A percentile compares a stretch with the other conserved stretches of the same genome.
Conservation (phyloP, 2,797 vertebrate species). For the Halcyon smyrnensis region DNA sequence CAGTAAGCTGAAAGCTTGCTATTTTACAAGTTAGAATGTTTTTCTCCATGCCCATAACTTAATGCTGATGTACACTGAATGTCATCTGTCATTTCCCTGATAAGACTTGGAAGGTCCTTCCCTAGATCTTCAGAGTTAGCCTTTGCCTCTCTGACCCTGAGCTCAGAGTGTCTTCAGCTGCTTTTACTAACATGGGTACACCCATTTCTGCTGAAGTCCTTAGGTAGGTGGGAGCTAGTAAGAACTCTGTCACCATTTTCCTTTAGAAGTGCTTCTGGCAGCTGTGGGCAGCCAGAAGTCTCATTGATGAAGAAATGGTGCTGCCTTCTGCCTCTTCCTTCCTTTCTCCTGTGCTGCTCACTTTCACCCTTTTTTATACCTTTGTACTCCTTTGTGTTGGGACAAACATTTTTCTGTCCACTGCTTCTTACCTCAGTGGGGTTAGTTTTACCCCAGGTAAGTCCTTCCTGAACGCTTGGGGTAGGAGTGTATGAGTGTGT, state of each 20-base stretch:
- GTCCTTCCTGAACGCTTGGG: not conserved
- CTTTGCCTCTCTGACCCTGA: not conserved
- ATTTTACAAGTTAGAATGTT: not conserved
- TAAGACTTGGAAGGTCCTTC: not conserved
- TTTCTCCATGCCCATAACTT: not conserved
- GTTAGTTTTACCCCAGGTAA: not conserved
- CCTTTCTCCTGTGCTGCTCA: not conserved
- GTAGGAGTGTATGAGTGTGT: not conserved
- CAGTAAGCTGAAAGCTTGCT: not conserved
- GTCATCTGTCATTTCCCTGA: not conserved
- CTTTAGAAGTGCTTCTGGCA: not conserved
- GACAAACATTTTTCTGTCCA: not conserved
- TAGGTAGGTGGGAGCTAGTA: not conserved
- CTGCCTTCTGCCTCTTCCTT: not conserved
- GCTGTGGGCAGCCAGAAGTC: not conserved
- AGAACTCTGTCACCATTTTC: not conserved
- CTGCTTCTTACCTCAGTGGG: not conserved
- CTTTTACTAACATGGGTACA: not conserved
- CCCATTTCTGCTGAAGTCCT: not conserved
- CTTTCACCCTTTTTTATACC: not conserved
- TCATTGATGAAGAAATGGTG: not conserved
- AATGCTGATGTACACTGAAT: not conserved
- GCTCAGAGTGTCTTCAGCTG: not conserved
- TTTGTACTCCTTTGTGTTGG: not conserved
- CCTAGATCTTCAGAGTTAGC: not conserved